phyloP scores from a whole-genome alignment of 2,888 invertebrate species.

The Corbicula japonica region DNA sequence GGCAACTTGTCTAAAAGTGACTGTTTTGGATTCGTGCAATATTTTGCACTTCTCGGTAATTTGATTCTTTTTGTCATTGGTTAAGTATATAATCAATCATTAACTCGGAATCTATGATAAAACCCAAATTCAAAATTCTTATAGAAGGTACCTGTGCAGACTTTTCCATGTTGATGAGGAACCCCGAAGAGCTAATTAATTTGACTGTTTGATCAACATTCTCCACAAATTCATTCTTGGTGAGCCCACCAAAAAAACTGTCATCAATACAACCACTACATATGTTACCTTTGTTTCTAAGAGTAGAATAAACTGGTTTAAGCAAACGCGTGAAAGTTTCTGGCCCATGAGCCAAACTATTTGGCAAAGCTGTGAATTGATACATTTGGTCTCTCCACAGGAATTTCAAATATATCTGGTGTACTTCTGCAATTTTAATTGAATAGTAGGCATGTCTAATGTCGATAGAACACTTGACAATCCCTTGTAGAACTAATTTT shows the following conservation, averaged over 20 bases:
- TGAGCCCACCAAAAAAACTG: constrained; percentile 28
- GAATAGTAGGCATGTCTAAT: constrained; percentile 54
- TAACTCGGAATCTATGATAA: constrained; percentile 46
- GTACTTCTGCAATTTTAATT: constrained; percentile 36
- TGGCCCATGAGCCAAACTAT: constrained; percentile 54
- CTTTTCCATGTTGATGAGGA: constrained; percentile 48
- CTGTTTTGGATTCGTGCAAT: background rate
- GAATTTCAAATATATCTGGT: constrained; percentile 46
- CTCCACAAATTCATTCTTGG: constrained; percentile 18
- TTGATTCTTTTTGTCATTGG: constrained; percentile 43
- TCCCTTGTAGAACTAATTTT: constrained; percentile 12
- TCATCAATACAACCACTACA: constrained; percentile 64
- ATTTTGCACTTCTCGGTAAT: constrained; percentile 24
- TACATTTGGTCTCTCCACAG: constrained; percentile 44
- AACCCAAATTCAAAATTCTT: constrained; percentile 36
- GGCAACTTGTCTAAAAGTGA: constrained; percentile 41
- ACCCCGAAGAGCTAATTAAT: constrained; percentile 34
- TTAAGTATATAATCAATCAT: constrained; percentile 52
- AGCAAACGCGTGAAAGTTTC: constrained; percentile 63
- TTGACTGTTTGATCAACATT: constrained; percentile 28
- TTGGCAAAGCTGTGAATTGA: constrained; percentile 42
- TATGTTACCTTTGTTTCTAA: constrained; percentile 43
- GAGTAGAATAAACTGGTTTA: constrained; percentile 59
- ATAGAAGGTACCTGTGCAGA: constrained; percentile 40
- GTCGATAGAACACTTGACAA: constrained; percentile 43